Conservation (phyloP, 2,797 vertebrate species). For the Girardinus metallicus region DNA sequence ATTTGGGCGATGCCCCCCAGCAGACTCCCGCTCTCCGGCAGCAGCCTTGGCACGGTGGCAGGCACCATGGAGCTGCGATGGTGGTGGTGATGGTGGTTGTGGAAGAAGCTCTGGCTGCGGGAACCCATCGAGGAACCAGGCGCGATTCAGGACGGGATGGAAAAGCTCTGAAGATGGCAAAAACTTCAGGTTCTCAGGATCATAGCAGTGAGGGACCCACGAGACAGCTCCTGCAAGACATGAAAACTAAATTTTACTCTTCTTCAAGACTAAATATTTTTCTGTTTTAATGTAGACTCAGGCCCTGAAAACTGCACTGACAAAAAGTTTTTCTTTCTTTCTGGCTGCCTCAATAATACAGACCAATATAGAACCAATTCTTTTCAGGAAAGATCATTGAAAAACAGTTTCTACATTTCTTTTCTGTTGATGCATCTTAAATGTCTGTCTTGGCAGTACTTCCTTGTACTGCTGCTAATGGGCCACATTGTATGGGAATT, state of each 20-base stretch:
- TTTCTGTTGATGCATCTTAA: background rate
- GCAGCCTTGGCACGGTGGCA: constrained; percentile 86
- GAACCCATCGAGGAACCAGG: constrained; percentile 86
- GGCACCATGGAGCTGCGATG: constrained; percentile 80
- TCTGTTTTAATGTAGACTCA: constrained; percentile 20
- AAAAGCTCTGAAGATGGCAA: constrained; percentile 10
- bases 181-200: constrained; percentile 65
- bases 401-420: background rate
- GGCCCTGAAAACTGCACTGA: background rate
- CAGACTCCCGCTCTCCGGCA: constrained; percentile 85
- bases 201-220: constrained; percentile 50
- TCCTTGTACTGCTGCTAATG: background rate
- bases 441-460: background rate
- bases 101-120: constrained; percentile 92
- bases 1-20: constrained; percentile 95
- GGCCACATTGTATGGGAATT: background rate
- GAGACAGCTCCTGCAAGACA: constrained; percentile 72
- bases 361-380: background rate
- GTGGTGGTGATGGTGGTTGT: constrained; percentile 74
- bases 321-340: background rate
- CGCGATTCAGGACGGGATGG: constrained; percentile 13
- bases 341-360: background rate
- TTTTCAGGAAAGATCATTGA: background rate
- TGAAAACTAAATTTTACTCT: constrained; percentile 33
- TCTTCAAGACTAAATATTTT: constrained; percentile 38